These are phyloP conservation scores for Rhinogobio ventralis DNA, from an alignment of 2,797 vertebrate genomes.

Conservation along the genomic window DNA sequence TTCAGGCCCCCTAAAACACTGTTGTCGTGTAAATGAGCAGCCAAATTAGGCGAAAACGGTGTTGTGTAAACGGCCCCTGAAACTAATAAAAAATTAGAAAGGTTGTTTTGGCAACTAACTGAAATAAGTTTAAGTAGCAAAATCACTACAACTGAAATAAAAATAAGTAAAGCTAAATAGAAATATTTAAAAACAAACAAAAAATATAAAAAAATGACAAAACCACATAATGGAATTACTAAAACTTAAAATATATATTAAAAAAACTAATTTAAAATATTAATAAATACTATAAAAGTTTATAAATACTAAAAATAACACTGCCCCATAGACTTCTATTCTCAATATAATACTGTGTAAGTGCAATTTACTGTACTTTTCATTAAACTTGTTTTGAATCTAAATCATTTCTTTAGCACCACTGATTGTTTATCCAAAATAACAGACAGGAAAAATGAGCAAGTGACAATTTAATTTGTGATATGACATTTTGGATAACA, in stretches of 20 bases:
- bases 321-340: neutral
- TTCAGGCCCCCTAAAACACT: too few relatives aligned
- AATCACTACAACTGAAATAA: too few relatives aligned
- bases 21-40: too few relatives aligned
- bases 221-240: neutral
- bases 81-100: too few relatives aligned
- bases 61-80: too few relatives aligned
- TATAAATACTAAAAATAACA: neutral
- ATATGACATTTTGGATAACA: neutral
- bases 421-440: neutral
- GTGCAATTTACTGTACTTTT: neutral
- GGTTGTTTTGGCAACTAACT: neutral
- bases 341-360: neutral
- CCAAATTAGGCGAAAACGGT: too few relatives aligned
- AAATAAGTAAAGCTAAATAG: neutral
- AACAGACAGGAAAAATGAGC: neutral
- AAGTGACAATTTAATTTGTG: conserved; percentile 5
- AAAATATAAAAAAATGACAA: neutral
- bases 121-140: neutral
- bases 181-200: neutral
- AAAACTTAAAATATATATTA: neutral
- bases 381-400: neutral
- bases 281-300: neutral
- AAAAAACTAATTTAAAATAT: neutral
- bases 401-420: neutral